Base-by-base conservation (phyloP, 2,888 invertebrate species). In the Drosophila multiciliata region DNA sequence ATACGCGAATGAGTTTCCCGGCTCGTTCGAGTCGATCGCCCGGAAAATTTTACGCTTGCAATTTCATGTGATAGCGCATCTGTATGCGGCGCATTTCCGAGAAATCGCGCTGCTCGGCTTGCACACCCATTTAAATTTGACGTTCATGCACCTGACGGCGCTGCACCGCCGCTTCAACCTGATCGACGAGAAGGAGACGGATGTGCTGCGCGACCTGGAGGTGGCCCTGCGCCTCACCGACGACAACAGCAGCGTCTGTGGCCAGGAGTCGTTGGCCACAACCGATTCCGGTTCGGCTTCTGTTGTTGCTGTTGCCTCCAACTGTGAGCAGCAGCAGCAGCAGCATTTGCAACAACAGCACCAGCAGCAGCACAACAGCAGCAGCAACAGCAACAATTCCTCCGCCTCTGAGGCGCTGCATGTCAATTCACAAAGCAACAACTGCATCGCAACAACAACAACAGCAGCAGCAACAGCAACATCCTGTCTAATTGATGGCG, bases 1-100 rank as follows among this genome's bases (percentile, higher is more conserved):
- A 95, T 99, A 98, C 94, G 99, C 99, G 97, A 94, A 95, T 95
- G 93, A 97, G 95, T 99, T 99, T 95, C 99, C 99, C 79, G 95
- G 96, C 92, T 96, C 96, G 92, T 99, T 99, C 94, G 98, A 98
- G 94, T 96, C 96, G 92, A 97, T 98, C 94, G 98, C 98, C 93
- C 97, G 98, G 94, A 98, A 98, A 95, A 98, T 99, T 94, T 95
- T 97, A 94, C 97, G 98, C 93, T 96, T 98, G 94, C 95, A 98
- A 95, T 98, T 98, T 95, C 99, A 99, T 94, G 98, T 99, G 94
- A 95, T 99, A 95, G 98, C 98, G 94, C 99, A 99, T 95, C 95
- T 99, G 94, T 99, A 99, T 95, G 98, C 98, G 93, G 97, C 97
- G 94, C 99, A 99, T 95, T 99, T 98, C 95, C 96, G 97, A 94